These are phyloP conservation scores for Diarsia rubi DNA, from an alignment of 2,888 invertebrate genomes.

Conservation along the genomic window DNA sequence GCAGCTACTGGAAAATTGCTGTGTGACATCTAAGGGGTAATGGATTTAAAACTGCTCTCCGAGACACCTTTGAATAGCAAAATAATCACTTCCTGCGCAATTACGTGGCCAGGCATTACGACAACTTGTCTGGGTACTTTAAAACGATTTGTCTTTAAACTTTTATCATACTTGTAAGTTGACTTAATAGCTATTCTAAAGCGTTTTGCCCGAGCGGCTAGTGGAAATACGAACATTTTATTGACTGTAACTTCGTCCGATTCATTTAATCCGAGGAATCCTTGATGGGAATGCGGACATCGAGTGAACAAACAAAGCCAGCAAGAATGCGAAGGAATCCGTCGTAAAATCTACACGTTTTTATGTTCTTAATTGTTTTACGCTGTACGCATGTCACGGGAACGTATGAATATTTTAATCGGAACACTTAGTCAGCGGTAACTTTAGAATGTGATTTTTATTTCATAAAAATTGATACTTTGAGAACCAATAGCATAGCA, in stretches of 20 bases:
- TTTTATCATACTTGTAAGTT: slow-evolving; percentile 54
- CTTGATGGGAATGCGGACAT: slow-evolving; percentile 64
- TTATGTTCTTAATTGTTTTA: slow-evolving; percentile 59
- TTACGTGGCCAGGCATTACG: slow-evolving; percentile 75
- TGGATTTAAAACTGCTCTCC: slow-evolving; percentile 88
- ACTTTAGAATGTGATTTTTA: neutral
- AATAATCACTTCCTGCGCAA: slow-evolving; percentile 88
- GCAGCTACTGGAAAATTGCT: slow-evolving; percentile 89
- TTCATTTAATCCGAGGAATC: slow-evolving; percentile 60
- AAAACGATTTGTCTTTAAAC: slow-evolving; percentile 67
- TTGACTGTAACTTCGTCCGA: slow-evolving; percentile 48
- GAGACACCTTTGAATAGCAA: slow-evolving; percentile 85
- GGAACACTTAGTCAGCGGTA: neutral
- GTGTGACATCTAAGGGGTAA: slow-evolving; percentile 87
- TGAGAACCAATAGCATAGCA: neutral
- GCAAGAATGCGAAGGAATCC: slow-evolving; percentile 56
- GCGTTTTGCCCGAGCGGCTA: slow-evolving; percentile 15
- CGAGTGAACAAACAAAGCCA: slow-evolving; percentile 59
- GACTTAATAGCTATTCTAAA: slow-evolving; percentile 44
- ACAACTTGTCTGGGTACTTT: slow-evolving; percentile 73
- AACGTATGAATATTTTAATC: slow-evolving; percentile 33
- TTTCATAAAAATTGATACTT: neutral
- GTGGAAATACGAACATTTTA: slow-evolving; percentile 51
- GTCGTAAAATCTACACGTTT: slow-evolving; percentile 64
- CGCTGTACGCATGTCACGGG: slow-evolving; percentile 51